Base-by-base conservation (phyloP, 2,888 invertebrate genomes). In the Argyra leucocephala region DNA sequence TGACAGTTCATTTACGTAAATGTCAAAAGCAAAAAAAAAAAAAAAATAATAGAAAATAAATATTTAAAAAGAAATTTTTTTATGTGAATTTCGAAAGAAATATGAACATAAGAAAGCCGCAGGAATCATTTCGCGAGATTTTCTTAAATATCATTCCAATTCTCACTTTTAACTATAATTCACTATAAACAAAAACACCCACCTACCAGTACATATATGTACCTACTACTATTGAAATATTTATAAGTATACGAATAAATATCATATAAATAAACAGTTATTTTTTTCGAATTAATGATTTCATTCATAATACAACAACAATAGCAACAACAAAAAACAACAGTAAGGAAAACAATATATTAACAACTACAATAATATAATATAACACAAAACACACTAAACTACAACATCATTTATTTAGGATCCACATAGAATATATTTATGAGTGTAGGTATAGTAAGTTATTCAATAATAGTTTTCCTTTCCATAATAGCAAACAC, bases 1-100 rank as follows among this genome's bases (percentile, higher is more conserved):
- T 48, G 48, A 48, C 48, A 48, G 48, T 48, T 48, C 48, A 48
- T 48, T 48, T 48, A 48, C 18, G 48, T 48, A 18, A 48, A 48
- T n/a, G 48, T 18, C 48, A 48, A 48, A 48, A 48, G 5, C 48
- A 48, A n/a, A 48, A 3, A 15, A 48, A 48, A 48, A 48, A 18
- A 48, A 7, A 31, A 48, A 48, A 48, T 12, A 18, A 18, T 18
- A 48, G 15, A 9, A 48, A 15, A 37, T 9, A 37, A 37, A 37
- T 15, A 37, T 15, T 9, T 15, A 15, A 10, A 37, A 37, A 37
- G 12, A 37, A 48, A n/a, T 18, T 31, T 26, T 26, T 10, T 10
- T 31, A 26, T 26, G 12, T 31, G 31, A 31, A 6, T n/a, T n/a
- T n/a, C n/a, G 31, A 5, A 10, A 31, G 10, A 10, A 31, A 31